A percentile compares a stretch with the other conserved stretches of the same genome.
Conservation (phyloP, 2,888 invertebrate genomes). For the Andrena praecox region DNA sequence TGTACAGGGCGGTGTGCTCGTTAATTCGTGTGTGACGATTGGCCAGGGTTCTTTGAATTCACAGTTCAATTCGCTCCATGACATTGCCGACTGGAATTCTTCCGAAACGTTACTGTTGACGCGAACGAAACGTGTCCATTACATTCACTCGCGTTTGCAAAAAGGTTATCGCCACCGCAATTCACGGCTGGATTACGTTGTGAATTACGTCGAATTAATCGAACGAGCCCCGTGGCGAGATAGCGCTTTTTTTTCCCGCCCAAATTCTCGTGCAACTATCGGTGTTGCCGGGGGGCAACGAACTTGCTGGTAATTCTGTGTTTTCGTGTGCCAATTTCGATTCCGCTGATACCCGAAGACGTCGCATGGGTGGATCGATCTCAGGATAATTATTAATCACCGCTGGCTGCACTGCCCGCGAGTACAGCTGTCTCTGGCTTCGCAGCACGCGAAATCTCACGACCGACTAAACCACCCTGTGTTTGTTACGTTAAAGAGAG, state of each 20-base stretch:
- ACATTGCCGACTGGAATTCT: neutral
- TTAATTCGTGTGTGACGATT: conserved; percentile 6
- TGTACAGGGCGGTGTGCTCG: neutral
- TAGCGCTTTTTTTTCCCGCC: too few relatives aligned
- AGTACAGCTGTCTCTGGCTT: conserved; percentile 11
- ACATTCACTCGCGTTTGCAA: neutral
- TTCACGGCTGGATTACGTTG: neutral
- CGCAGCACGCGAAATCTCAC: conserved; percentile 44
- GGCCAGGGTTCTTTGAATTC: neutral
- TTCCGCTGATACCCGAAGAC: too few relatives aligned
- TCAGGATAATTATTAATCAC: neutral
- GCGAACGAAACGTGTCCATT: neutral
- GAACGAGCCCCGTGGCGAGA: too few relatives aligned
- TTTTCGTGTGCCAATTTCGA: too few relatives aligned
- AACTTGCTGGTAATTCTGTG: neutral
- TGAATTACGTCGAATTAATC: conserved; percentile 7
- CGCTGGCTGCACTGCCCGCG: neutral
- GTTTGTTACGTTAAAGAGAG: conserved; percentile 58
- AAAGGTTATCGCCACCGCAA: neutral
- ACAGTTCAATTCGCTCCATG: neutral
- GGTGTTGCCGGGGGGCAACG: neutral
- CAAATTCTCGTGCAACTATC: too few relatives aligned
- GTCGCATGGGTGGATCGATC: too few relatives aligned
- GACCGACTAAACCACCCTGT: conserved; percentile 36
- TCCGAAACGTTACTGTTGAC: neutral